Conservation (phyloP, 2,797 vertebrate species). For the Poliocrania exsul region DNA sequence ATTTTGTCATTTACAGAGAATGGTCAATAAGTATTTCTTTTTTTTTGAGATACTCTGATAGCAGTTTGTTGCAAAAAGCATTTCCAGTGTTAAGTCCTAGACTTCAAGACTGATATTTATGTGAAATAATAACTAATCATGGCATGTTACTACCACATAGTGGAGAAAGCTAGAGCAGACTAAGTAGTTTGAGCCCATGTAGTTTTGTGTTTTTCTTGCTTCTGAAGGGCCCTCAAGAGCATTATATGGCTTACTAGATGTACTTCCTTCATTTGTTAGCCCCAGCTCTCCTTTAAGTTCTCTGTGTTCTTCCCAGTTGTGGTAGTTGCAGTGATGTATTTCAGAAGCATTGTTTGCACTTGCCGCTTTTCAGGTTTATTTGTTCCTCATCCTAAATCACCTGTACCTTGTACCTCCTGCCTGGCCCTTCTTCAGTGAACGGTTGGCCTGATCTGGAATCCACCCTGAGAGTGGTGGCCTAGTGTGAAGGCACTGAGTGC, state of each 20-base stretch:
- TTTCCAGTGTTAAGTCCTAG: background rate
- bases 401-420: fast-evolving
- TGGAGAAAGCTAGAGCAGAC: background rate
- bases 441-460: background rate
- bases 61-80: background rate
- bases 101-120: background rate
- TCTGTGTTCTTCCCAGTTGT: background rate
- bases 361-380: background rate
- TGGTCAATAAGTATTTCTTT: background rate
- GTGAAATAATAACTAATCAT: background rate
- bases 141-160: background rate
- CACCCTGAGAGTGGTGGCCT: background rate
- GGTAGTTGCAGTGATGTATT: background rate
- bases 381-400: background rate
- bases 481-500: fast-evolving
- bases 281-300: background rate
- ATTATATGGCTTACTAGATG: background rate
- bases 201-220: background rate
- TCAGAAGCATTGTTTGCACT: background rate
- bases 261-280: background rate
- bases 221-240: background rate
- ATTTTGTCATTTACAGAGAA: background rate
- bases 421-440: background rate
- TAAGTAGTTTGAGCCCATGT: background rate
- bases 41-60: background rate